Conservation (phyloP, 2,113 vertebrate genomes). For the Nothocercus julius region DNA sequence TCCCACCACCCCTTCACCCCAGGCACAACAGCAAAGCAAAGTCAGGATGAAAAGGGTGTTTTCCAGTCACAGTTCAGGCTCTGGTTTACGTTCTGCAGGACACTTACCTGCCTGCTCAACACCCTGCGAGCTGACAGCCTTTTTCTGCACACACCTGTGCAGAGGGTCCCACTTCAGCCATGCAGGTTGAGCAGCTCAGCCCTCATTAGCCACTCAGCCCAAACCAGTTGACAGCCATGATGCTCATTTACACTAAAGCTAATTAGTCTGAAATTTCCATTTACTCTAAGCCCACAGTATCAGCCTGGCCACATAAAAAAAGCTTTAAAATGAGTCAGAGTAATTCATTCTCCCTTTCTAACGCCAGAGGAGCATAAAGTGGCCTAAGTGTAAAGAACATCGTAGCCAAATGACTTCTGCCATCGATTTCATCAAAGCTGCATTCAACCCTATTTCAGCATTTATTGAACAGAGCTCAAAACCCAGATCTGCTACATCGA, state of each 20-base stretch:
- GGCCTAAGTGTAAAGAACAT: not conserved
- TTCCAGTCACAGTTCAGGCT: not conserved
- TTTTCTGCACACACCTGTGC: not conserved
- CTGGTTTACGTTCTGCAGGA: not conserved
- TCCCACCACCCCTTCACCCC: not conserved
- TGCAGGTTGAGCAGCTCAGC: rapidly evolving
- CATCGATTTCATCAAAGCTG: not conserved
- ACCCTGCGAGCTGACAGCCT: not conserved
- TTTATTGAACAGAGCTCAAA: not conserved
- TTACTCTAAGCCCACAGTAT: not conserved
- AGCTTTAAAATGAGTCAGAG: not conserved
- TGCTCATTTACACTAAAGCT: not conserved
- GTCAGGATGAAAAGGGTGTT: not conserved
- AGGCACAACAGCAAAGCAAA: not conserved
- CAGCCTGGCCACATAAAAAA: not conserved
- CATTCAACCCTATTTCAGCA: not conserved
- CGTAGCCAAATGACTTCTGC: not conserved
- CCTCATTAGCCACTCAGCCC: not conserved
- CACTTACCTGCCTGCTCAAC: rapidly evolving
- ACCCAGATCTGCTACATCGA: not conserved
- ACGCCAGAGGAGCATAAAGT: not conserved
- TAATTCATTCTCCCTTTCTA: not conserved
- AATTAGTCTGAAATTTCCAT: slow-evolving; percentile 13
- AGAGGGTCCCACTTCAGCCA: not conserved
- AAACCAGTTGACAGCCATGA: not conserved